Evolutionary conservation across 2,113 vertebrate genomes (phyloP).

Genomic region (Antigone vipio): DNA sequence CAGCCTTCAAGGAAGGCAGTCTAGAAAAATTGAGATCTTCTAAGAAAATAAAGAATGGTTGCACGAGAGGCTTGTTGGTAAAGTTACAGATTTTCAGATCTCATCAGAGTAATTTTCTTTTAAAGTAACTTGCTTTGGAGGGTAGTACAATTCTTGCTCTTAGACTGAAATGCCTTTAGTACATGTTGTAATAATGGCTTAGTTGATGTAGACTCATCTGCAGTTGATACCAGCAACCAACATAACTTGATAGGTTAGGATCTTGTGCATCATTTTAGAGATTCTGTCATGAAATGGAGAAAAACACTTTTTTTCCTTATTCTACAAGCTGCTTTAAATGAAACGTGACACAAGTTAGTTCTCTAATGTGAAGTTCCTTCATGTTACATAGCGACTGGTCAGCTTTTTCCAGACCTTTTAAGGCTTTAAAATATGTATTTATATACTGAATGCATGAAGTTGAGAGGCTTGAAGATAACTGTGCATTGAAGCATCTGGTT

Average conservation of each 20-base stretch:
- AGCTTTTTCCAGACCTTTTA: not conserved
- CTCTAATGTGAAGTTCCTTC: not conserved
- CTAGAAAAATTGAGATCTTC: not conserved
- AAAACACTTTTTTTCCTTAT: not conserved
- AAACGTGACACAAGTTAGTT: not conserved
- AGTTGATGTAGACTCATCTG: not conserved
- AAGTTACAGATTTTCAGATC: not conserved
- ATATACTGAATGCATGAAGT: not conserved
- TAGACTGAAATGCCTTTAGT: not conserved
- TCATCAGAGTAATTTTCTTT: not conserved
- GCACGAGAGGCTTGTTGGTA: not conserved
- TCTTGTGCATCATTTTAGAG: not conserved
- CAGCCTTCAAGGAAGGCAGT: not conserved
- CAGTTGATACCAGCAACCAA: not conserved
- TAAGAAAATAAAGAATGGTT: not conserved
- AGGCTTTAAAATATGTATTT: not conserved
- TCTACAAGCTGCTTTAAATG: not conserved
- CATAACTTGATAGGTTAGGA: not conserved
- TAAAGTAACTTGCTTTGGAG: not conserved
- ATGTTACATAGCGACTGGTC: not conserved
- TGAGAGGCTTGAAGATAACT: not conserved
- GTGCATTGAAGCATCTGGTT: not conserved
- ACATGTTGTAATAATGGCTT: not conserved
- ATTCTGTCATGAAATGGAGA: not conserved
- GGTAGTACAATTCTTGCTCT: not conserved